Conservation (phyloP, 92 coral and sea anemone species). For the Porites evermanni region DNA sequence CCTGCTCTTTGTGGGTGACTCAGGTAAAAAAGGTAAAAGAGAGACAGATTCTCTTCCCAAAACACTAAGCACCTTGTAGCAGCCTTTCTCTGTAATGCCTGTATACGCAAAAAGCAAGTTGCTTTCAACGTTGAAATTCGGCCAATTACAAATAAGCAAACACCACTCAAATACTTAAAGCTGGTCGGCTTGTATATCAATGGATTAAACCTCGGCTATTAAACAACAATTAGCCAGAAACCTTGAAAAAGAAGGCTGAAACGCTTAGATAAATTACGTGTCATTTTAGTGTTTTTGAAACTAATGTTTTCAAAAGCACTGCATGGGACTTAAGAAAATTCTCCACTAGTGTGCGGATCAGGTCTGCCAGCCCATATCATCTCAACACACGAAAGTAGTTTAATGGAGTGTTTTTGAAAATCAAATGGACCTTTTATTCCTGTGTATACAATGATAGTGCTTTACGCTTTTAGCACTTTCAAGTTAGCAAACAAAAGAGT, state of each 20-base stretch:
- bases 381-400: slow-evolving; percentile 27
- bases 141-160: slow-evolving; percentile 50
- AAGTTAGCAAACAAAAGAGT: slow-evolving; percentile 45
- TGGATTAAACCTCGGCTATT: slow-evolving; percentile 47
- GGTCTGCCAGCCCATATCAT: neutral
- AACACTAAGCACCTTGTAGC: neutral
- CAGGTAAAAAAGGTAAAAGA: neutral
- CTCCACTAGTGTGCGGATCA: slow-evolving; percentile 3
- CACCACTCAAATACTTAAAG: slow-evolving; percentile 55
- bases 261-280: slow-evolving; percentile 31
- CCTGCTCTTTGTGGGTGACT: neutral
- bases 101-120: slow-evolving; percentile 14
- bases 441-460: slow-evolving; percentile 44
- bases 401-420: slow-evolving; percentile 49
- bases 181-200: slow-evolving; percentile 41
- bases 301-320: neutral
- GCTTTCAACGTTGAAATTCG: slow-evolving; percentile 50
- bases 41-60: neutral
- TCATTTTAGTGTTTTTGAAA: slow-evolving; percentile 5
- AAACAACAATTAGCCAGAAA: slow-evolving; percentile 35
- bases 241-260: slow-evolving; percentile 18
- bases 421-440: slow-evolving; percentile 60
- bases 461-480: slow-evolving; percentile 60
- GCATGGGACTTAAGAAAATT: neutral
- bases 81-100: neutral